These are phyloP conservation scores for Gymnopithys bicolor DNA, from an alignment of 2,797 vertebrate genomes.

Conservation along the genomic window DNA sequence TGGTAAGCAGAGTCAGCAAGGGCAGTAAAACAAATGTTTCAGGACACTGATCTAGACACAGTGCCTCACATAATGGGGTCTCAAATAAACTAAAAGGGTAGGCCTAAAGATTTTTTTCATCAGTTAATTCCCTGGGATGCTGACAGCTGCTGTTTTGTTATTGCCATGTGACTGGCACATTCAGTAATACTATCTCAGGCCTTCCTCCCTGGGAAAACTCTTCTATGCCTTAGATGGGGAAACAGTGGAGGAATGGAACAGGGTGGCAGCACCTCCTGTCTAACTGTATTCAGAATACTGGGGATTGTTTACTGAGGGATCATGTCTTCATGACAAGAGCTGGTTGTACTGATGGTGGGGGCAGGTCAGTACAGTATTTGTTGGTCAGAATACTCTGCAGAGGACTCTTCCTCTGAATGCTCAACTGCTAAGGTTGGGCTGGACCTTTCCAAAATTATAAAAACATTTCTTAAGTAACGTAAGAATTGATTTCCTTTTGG, in stretches of 20 bases:
- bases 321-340: background rate
- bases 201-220: background rate
- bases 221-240: rapidly evolving
- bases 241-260: background rate
- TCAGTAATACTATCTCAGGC: background rate
- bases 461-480: background rate
- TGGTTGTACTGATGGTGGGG: background rate
- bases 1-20: background rate
- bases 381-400: background rate
- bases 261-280: background rate
- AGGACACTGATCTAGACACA: background rate
- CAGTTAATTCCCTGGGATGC: conserved; percentile 5
- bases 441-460: background rate
- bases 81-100: background rate
- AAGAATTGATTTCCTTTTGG: background rate
- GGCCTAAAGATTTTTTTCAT: conserved; percentile 5
- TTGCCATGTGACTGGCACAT: background rate
- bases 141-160: conserved; percentile 27
- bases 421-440: background rate
- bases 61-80: background rate
- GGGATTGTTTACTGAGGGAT: background rate
- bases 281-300: background rate
- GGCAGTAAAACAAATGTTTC: conserved; percentile 16
- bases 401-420: background rate
- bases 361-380: background rate